Percentiles rank a stretch among this genome's conserved stretches.
phyloP scores from a whole-genome alignment of 2,113 vertebrate genomes.

The Brienomyrus longianalis region DNA sequence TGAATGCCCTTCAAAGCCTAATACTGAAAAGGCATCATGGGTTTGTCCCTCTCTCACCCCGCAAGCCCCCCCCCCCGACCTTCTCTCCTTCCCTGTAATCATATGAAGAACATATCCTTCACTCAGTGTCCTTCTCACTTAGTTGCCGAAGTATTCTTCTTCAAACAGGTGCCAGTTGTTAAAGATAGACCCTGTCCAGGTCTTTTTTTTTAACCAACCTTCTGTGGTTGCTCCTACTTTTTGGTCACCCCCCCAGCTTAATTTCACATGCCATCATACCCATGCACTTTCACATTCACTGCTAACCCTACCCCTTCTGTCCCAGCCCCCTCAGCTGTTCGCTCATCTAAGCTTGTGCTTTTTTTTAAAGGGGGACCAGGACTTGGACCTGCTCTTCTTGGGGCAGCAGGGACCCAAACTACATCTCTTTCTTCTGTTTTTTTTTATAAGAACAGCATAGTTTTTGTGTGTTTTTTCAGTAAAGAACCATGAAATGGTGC shows the following conservation, averaged over 20 bases:
- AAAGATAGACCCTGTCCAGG: conserved; percentile 9
- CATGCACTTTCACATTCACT: not conserved
- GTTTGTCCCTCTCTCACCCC: conserved; percentile 33
- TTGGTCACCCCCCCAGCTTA: conserved; percentile 26
- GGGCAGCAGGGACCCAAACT: conserved; percentile 41
- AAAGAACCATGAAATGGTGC: conserved; percentile 59
- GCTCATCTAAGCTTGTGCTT: conserved; percentile 5
- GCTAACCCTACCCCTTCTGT: conserved; percentile 30
- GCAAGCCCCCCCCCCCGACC: conserved; percentile 17
- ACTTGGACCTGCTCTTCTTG: conserved; percentile 52
- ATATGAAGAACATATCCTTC: conserved; percentile 14
- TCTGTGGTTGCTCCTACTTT: conserved; percentile 26
- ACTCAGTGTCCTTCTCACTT: conserved; percentile 10
- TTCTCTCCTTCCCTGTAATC: conserved; percentile 17
- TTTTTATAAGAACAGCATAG: conserved; percentile 38
- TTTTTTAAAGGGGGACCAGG: conserved; percentile 47
- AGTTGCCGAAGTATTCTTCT: not conserved
- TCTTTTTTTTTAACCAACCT: not conserved
- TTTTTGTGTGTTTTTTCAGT: not conserved
- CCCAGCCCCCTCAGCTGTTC: not conserved
- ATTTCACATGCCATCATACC: not conserved
- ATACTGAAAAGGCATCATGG: conserved; percentile 58
- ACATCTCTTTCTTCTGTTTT: conserved; percentile 46
- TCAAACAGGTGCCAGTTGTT: conserved; percentile 49
- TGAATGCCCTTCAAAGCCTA: conserved; percentile 50